These are phyloP conservation scores for Drosophila lowei DNA, from an alignment of 1,140 invertebrate species.

Conservation along the genomic window DNA sequence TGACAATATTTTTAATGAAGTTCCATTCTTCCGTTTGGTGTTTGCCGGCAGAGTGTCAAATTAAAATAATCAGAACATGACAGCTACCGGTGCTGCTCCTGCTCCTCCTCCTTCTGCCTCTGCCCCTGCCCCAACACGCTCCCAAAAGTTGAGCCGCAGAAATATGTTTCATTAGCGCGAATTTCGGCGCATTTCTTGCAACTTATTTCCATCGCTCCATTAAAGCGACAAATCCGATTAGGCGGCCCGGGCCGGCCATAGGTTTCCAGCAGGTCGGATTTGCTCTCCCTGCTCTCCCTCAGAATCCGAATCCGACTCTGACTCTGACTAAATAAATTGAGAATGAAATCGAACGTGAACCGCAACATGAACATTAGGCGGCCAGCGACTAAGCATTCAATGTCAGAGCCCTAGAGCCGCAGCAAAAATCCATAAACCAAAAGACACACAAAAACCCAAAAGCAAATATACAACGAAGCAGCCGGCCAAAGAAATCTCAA, in stretches of 20 bases:
- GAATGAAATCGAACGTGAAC: slow-evolving; percentile 79
- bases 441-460: slow-evolving; percentile 24
- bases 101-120: background rate
- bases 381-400: slow-evolving; percentile 76
- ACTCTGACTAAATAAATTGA: slow-evolving; percentile 65
- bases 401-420: slow-evolving; percentile 30
- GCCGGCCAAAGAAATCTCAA: slow-evolving; percentile 49
- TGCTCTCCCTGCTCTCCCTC: background rate
- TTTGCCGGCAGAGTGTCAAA: slow-evolving; percentile 74
- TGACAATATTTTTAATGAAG: slow-evolving; percentile 80
- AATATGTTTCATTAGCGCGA: slow-evolving; percentile 73
- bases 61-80: slow-evolving; percentile 82
- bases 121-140: slow-evolving; percentile 2
- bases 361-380: slow-evolving; percentile 80
- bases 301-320: too few relatives aligned
- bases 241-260: slow-evolving; percentile 1
- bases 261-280: slow-evolving; percentile 9
- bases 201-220: slow-evolving; percentile 75
- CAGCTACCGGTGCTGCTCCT: slow-evolving; percentile 69
- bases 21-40: slow-evolving; percentile 47
- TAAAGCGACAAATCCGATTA: slow-evolving; percentile 80
- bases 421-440: slow-evolving; percentile 13
- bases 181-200: slow-evolving; percentile 76
- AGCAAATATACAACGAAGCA: slow-evolving; percentile 31
- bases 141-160: slow-evolving; percentile 26